Evolutionary conservation across 2,113 vertebrate species (phyloP).

Genomic region (Balaeniceps rex): DNA sequence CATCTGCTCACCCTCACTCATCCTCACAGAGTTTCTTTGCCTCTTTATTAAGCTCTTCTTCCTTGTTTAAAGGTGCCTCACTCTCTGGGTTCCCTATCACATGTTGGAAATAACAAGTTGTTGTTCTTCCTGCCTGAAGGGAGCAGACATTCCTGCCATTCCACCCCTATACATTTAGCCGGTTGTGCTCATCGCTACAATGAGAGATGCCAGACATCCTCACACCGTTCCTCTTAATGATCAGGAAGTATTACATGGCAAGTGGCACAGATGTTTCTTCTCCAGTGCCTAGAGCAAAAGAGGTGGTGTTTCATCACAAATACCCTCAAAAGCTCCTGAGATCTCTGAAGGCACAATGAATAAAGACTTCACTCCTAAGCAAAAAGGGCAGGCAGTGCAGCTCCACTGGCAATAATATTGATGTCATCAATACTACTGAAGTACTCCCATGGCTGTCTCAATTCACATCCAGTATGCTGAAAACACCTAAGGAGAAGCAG

Average conservation of each 20-base stretch:
- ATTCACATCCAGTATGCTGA: not conserved
- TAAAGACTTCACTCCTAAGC: not conserved
- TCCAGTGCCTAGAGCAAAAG: not conserved
- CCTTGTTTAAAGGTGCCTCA: not conserved
- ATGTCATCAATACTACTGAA: not conserved
- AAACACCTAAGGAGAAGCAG: not conserved
- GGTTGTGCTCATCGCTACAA: rapidly evolving
- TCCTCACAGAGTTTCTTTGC: not conserved
- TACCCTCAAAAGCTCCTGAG: not conserved
- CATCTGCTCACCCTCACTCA: not conserved
- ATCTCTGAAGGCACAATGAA: not conserved
- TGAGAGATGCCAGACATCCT: not conserved
- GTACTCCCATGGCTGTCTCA: not conserved
- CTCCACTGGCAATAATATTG: not conserved
- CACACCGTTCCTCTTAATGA: not conserved
- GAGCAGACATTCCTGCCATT: not conserved
- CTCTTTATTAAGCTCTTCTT: not conserved
- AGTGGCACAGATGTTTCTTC: not conserved
- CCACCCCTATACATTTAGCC: not conserved
- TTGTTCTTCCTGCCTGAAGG: not conserved
- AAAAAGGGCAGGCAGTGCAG: not conserved
- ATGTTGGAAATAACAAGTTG: not conserved
- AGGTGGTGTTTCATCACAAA: not conserved
- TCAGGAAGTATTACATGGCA: not conserved
- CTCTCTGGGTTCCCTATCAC: not conserved